phyloP scores from a whole-genome alignment of 1,140 invertebrate genomes.

The Cyphomyrmex costatus region DNA sequence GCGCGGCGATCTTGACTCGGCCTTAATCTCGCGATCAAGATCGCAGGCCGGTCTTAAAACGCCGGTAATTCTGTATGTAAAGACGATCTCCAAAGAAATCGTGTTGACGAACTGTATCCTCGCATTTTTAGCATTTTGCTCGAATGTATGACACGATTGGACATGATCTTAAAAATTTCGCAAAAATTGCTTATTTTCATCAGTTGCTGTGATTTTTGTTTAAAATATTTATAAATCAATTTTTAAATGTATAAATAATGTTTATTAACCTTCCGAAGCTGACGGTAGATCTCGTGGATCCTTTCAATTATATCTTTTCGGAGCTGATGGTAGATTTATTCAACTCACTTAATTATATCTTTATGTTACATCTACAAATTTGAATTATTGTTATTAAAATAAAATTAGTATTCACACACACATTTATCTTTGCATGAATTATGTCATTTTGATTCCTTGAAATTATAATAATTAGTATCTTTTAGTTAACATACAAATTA shows the following conservation, averaged over 20 bases:
- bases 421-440: no score
- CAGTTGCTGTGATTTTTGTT: neutral
- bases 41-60: neutral
- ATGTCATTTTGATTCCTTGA: no score
- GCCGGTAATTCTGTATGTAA: neutral
- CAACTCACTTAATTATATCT: no score
- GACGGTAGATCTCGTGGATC: no score
- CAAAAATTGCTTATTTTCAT: neutral
- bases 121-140: neutral
- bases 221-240: neutral
- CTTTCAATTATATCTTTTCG: no score
- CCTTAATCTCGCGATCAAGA: constrained; percentile 8
- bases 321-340: no score
- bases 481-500: no score
- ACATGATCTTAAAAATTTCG: neutral
- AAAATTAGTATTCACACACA: no score
- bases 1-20: constrained; percentile 19
- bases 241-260: neutral
- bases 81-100: neutral
- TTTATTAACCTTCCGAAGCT: neutral
- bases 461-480: no score
- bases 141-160: neutral
- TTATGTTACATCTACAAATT: no score
- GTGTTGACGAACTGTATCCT: neutral
- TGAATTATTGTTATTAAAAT: no score